phyloP scores from a whole-genome alignment of 2,888 invertebrate genomes.

The Mesorhabditis spiculigera region DNA sequence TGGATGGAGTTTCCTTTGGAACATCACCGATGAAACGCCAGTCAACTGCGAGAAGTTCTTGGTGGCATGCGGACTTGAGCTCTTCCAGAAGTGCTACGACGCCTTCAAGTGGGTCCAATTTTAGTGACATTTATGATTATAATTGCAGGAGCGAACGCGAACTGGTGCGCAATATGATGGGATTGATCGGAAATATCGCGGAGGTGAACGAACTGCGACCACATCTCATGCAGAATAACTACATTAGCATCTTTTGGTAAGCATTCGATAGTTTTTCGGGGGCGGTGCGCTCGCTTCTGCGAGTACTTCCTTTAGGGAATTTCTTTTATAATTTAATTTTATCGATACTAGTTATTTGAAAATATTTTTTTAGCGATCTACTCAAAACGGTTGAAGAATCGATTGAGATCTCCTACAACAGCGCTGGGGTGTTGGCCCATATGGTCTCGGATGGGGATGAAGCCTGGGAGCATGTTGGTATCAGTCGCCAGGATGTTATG shows the following conservation, averaged over 20 bases:
- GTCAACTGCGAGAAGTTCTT: slow-evolving; percentile 87
- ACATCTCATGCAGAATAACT: slow-evolving; percentile 79
- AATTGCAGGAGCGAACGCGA: slow-evolving; percentile 65
- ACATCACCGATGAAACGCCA: slow-evolving; percentile 78
- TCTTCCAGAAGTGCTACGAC: slow-evolving; percentile 81
- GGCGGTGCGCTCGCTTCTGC: neutral
- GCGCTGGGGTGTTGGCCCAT: slow-evolving; percentile 79
- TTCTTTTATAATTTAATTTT: too few relatives aligned
- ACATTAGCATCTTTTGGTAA: slow-evolving; percentile 75
- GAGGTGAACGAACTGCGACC: slow-evolving; percentile 80
- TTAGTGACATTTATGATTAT: too few relatives aligned
- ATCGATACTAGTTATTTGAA: slow-evolving; percentile 2
- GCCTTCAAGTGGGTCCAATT: slow-evolving; percentile 58
- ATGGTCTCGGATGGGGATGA: slow-evolving; percentile 85
- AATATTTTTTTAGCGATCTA: slow-evolving; percentile 68
- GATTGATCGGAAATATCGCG: slow-evolving; percentile 83
- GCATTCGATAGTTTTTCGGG: neutral
- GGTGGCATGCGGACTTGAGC: slow-evolving; percentile 80
- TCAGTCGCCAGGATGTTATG: slow-evolving; percentile 43
- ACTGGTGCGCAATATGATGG: slow-evolving; percentile 95
- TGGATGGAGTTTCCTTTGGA: slow-evolving; percentile 99
- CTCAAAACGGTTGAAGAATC: slow-evolving; percentile 83
- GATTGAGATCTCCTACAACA: slow-evolving; percentile 74
- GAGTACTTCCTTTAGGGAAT: neutral
- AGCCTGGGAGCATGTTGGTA: slow-evolving; percentile 69